phyloP scores from a whole-genome alignment of 2,888 invertebrate species.

The Pharmacophagus antenor region DNA sequence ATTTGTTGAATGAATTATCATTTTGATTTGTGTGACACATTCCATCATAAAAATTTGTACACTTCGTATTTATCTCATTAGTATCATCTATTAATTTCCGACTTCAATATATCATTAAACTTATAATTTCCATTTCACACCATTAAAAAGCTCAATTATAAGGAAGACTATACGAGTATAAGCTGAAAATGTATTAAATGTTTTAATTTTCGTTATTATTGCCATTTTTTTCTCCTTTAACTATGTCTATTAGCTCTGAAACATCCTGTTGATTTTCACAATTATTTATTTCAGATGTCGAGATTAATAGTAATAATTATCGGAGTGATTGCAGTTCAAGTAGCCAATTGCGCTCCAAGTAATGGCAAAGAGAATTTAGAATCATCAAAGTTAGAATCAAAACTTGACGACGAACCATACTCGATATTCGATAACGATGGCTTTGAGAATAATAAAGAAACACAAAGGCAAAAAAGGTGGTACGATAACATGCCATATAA shows the following conservation, averaged over 20 bases:
- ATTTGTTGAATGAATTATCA: background rate
- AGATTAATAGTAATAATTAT: constrained; percentile 41
- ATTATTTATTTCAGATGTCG: constrained; percentile 62
- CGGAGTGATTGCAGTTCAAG: constrained; percentile 48
- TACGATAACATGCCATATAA: constrained; percentile 39
- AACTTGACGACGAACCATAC: constrained; percentile 39
- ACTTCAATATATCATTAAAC: background rate
- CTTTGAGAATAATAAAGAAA: constrained; percentile 34
- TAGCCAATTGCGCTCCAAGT: constrained; percentile 52
- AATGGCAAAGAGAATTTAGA: constrained; percentile 38
- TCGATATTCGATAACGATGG: constrained; percentile 37
- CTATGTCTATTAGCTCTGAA: too few species aligned
- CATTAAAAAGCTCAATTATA: too few species aligned
- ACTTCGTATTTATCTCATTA: background rate
- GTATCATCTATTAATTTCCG: background rate
- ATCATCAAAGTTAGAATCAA: constrained; percentile 33
- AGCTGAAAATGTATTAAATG: too few species aligned
- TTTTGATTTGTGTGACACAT: background rate
- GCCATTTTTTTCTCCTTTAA: too few species aligned
- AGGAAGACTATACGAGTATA: too few species aligned
- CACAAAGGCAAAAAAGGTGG: constrained; percentile 45
- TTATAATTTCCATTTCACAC: too few species aligned
- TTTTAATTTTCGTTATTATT: too few species aligned
- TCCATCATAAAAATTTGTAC: background rate
- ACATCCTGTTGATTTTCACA: background rate